Percentiles rank a stretch among this genome's conserved stretches.
phyloP scores from a whole-genome alignment of 2,888 invertebrate species.

The Pomacea canaliculata region DNA sequence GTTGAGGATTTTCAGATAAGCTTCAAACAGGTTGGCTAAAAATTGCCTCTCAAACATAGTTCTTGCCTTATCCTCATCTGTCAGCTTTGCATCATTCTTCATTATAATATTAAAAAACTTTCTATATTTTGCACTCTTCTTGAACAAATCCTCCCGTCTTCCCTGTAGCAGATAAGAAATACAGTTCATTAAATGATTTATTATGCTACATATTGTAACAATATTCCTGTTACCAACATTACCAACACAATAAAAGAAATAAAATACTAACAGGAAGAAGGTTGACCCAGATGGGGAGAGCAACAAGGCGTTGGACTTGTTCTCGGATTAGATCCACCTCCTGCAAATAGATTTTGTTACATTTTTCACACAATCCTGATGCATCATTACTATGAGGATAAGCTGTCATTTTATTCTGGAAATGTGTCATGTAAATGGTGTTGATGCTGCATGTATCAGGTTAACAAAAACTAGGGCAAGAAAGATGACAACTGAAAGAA shows the following conservation, averaged over 20 bases:
- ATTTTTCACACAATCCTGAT: background rate
- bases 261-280: conserved; percentile 78
- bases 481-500: too few species aligned
- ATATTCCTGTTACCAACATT: too few species aligned
- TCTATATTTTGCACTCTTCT: conserved; percentile 87
- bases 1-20: conserved; percentile 87
- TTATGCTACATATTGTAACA: too few species aligned
- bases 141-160: conserved; percentile 88
- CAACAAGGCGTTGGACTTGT: conserved; percentile 90
- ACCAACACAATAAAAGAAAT: background rate
- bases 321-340: conserved; percentile 93
- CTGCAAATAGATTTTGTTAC: conserved; percentile 45
- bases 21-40: conserved; percentile 86
- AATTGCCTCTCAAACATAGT: conserved; percentile 87
- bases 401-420: too few species aligned
- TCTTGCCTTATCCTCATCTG: conserved; percentile 64
- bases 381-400: background rate
- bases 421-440: too few species aligned
- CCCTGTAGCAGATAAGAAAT: conserved; percentile 70
- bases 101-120: conserved; percentile 92
- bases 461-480: too few species aligned
- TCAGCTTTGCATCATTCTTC: conserved; percentile 78
- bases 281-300: conserved; percentile 88
- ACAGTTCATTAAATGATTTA: too few species aligned
- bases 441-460: too few species aligned